Conservation (phyloP, 2,888 invertebrate genomes). For the Aplocera efformata region DNA sequence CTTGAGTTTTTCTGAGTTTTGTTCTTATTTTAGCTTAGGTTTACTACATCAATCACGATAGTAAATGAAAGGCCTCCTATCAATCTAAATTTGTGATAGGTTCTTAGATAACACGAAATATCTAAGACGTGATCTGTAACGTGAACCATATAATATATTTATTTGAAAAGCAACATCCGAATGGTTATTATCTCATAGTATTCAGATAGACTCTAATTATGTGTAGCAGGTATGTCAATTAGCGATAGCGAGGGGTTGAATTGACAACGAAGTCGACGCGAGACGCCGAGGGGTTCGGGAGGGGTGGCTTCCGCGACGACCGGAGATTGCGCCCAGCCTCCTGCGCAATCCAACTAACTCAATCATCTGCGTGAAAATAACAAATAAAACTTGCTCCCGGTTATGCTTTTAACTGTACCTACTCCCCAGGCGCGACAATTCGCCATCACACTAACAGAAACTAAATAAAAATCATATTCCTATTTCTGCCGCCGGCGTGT, state of each 20-base stretch:
- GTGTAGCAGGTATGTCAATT: slow-evolving; percentile 38
- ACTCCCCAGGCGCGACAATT: slow-evolving; percentile 39
- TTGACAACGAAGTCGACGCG: slow-evolving; percentile 38
- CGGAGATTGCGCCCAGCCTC: slow-evolving; percentile 76
- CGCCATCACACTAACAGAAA: slow-evolving; percentile 42
- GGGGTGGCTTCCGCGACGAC: slow-evolving; percentile 53
- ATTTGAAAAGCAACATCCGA: too few relatives aligned
- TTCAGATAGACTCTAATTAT: slow-evolving; percentile 29
- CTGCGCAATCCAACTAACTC: slow-evolving; percentile 71
- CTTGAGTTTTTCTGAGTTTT: too few relatives aligned
- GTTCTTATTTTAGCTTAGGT: not conserved
- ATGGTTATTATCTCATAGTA: too few relatives aligned
- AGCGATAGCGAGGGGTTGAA: slow-evolving; percentile 32
- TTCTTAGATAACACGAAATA: too few relatives aligned
- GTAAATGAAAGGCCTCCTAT: not conserved
- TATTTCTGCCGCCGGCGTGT: slow-evolving; percentile 35
- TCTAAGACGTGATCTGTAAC: too few relatives aligned
- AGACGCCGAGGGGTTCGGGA: slow-evolving; percentile 18
- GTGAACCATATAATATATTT: too few relatives aligned
- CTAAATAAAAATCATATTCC: slow-evolving; percentile 45
- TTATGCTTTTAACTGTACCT: slow-evolving; percentile 53
- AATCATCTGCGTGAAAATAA: slow-evolving; percentile 74
- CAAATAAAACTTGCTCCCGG: slow-evolving; percentile 61
- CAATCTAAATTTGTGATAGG: not conserved
- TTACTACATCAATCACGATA: not conserved